phyloP scores from a whole-genome alignment of 2,797 vertebrate genomes.

The Lophura swinhoii region DNA sequence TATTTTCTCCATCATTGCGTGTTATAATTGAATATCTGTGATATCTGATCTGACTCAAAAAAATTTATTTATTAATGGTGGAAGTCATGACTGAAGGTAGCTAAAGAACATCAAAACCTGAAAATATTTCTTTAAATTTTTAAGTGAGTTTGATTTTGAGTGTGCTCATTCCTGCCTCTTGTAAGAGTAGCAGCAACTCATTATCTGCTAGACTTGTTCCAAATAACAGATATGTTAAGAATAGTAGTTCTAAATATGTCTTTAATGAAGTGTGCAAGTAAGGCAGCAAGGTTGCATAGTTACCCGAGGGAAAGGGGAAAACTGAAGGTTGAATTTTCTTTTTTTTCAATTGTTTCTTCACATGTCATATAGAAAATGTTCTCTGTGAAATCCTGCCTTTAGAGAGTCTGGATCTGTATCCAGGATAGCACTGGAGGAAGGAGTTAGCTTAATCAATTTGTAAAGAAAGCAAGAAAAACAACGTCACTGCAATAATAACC shows the following conservation, averaged over 20 bases:
- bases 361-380: not conserved
- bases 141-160: not conserved
- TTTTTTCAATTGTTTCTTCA: not conserved
- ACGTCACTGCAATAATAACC: not conserved
- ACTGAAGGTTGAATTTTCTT: not conserved
- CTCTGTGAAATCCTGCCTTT: not conserved
- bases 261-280: not conserved
- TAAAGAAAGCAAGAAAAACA: not conserved
- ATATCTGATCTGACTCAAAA: not conserved
- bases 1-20: not conserved
- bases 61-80: not conserved
- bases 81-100: not conserved
- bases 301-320: not conserved
- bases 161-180: not conserved
- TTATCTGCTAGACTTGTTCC: conserved; percentile 33
- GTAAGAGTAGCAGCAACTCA: not conserved
- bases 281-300: not conserved
- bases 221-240: conserved; percentile 31
- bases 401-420: not conserved
- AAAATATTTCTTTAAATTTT: not conserved
- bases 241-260: conserved; percentile 38
- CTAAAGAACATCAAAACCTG: not conserved
- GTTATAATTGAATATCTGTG: not conserved
- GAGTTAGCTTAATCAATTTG: not conserved
- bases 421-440: not conserved